Conservation (phyloP, 1,140 invertebrate species). For the Diorhabda sublineata region DNA sequence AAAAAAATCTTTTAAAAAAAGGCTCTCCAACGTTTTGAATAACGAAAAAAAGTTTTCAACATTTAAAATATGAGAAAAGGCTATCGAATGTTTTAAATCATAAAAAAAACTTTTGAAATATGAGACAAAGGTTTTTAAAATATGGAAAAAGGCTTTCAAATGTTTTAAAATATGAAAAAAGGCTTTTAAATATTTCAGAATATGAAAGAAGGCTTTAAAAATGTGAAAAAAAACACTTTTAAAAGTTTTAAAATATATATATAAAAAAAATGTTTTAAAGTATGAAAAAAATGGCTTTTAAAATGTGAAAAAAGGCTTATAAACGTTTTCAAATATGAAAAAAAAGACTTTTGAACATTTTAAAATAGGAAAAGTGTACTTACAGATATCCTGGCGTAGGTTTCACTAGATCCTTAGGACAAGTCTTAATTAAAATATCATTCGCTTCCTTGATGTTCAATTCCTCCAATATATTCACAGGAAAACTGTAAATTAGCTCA, state of each 20-base stretch:
- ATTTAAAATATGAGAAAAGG: not conserved
- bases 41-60: no score
- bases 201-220: not conserved
- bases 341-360: no score
- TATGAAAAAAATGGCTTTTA: no score
- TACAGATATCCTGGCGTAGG: slow-evolving; percentile 14
- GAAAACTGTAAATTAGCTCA: slow-evolving; percentile 58
- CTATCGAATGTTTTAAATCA: not conserved
- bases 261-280: no score
- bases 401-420: slow-evolving; percentile 51
- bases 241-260: not conserved
- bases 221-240: not conserved
- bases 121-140: not conserved
- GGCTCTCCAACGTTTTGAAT: no score
- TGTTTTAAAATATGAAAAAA: no score
- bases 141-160: not conserved
- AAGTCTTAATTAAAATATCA: slow-evolving; percentile 72
- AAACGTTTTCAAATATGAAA: no score
- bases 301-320: no score
- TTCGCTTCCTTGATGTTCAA: slow-evolving; percentile 72
- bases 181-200: no score
- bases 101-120: not conserved
- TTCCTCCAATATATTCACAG: slow-evolving; percentile 59
- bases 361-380: not conserved
- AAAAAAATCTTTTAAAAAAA: no score